Base-by-base conservation (phyloP, 1,140 invertebrate species). In the Penaeus chinensis region DNA sequence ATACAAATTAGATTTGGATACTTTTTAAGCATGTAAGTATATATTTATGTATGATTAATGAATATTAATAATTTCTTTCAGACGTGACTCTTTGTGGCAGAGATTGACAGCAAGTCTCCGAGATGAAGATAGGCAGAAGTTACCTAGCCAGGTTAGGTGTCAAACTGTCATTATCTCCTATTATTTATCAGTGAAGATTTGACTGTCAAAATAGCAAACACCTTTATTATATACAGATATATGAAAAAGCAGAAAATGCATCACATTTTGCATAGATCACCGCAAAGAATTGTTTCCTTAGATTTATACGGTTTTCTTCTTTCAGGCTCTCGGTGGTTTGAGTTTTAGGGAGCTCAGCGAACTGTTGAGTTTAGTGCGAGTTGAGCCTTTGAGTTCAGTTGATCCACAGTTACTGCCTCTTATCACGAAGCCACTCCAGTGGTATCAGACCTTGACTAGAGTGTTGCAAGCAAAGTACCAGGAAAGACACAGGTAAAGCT, bases 81-180 rank as follows among this genome's bases (percentile, higher is more conserved):
- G 95, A 79, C 94, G 95, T 81, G 95, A 96, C 91, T 92, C 94
- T 27, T 92, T 96, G 1, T 96, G 96, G 96, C 94, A 95, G 89
- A 94, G 95, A 91, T 92, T 96, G n/a, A 84, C 87, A 60, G 81
- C 87, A 74, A 84, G 82, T 61, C 47, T 88, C 20, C 80, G 86
- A 20, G 86, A 87, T 47, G 86, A 87, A 13, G 86, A 87, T 0
- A 87, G 74, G 24, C 80, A 87, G 32, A 87, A 83, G 27, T 47
- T 87, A 19, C 32, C 86, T 3, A 82, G 86, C 13, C 86, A 87
- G 86, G 86, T 83, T 24, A 77, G 80, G 27, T 8, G 47, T 10
- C 22, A 24, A 74, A 27, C 19, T n/a, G 18, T 37, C 19, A 74
- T 10, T 74, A 71, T 71, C 19, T 71, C 18, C 5, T 13, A 24